Base-by-base conservation (phyloP, 2,797 vertebrate genomes). In the Amblyopsis hoosieri region DNA sequence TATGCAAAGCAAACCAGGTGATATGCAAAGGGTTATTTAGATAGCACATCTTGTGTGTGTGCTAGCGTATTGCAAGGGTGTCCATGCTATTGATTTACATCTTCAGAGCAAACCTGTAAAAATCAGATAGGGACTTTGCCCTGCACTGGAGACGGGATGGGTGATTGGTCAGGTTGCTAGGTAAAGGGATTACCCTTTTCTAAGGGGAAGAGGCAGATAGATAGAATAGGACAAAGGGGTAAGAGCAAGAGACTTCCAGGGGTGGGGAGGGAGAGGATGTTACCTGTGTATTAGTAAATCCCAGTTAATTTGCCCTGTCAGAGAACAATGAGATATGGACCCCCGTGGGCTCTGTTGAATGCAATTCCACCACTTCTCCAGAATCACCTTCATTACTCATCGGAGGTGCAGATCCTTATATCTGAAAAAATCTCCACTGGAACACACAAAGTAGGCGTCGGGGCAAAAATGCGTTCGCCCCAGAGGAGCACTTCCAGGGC, bases 291-390 rank as follows among this genome's bases (percentile, higher is more conserved):
- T 89, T 82, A 86, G 88, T 89, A 88, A 91, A 90, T 89, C 88
- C 85, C 80, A 88, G 88, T 89, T 89, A 87, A 91, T 90, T 90
- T 89, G 84, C 84, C 81, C 79, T 87, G 87, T 90, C 87, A 85
- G 75, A 80, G 87, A 89, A 91, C 87, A 88, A 89, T 88, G 86
- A 90, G 81, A 86, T 85, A 83, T 85, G 74, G 76, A 80, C 78
- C 83, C 86, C 87, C 50, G 48, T 57, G 37, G 86, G 88, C 82
- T 78, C 74, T 69, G 82, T 71, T 87, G 72, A 86, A 87, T 83
- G 79, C 82, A 88, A 90, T 85, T 90, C 84, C 77, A 84, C 69
- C 79, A 83, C 82, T 86, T 90, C 70, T 73, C 81, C 75, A 76
- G 76, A 83, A 87, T 86, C 81, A 81, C 80, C 80, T 85, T 85